Evolutionary conservation across 2,888 invertebrate species (phyloP).

Genomic region (Fragum sueziense): DNA sequence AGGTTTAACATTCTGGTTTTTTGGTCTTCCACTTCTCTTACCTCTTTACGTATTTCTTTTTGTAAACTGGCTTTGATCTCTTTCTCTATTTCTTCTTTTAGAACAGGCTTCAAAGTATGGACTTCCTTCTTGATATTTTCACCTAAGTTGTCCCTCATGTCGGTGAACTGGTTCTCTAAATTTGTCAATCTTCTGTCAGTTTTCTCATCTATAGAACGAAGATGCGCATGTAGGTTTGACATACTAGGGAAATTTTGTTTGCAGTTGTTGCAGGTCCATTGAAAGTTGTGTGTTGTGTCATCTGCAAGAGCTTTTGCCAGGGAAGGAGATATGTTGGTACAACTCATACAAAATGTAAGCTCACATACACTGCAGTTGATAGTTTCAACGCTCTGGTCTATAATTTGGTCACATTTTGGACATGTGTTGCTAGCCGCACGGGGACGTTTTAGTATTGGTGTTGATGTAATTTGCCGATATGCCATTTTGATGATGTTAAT

Average conservation of each 20-base stretch:
- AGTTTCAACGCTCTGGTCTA: neutral
- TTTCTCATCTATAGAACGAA: neutral
- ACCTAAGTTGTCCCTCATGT: neutral
- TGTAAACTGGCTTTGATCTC: neutral
- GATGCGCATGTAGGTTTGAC: neutral
- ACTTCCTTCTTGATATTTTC: neutral
- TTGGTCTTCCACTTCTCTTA: conserved; percentile 5
- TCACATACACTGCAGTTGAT: neutral
- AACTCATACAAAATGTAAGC: neutral
- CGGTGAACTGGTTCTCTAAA: neutral
- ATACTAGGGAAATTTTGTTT: neutral
- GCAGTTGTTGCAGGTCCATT: neutral
- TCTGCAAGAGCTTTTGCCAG: neutral
- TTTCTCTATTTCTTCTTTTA: neutral
- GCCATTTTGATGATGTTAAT: too few relatives aligned
- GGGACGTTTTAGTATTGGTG: neutral
- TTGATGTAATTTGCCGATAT: too few relatives aligned
- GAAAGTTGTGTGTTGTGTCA: neutral
- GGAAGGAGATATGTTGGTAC: neutral
- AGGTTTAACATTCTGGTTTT: neutral
- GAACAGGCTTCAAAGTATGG: neutral
- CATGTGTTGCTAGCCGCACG: neutral
- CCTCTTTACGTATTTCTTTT: neutral
- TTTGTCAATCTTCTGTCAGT: neutral
- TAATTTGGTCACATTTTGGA: neutral